These are phyloP conservation scores for Allacma fusca DNA, from an alignment of 2,888 invertebrate species.

Conservation along the genomic window DNA sequence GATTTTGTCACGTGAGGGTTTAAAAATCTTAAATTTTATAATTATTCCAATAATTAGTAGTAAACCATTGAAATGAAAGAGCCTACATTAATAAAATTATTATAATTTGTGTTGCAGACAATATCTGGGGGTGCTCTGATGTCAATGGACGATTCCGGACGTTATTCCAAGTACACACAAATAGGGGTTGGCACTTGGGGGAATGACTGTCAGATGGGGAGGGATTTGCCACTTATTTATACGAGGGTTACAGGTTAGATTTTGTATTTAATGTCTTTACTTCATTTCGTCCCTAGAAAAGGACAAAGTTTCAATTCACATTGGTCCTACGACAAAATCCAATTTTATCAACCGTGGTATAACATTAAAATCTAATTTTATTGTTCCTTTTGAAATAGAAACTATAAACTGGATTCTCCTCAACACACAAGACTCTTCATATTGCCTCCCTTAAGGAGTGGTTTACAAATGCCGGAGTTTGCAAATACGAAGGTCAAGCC, in stretches of 20 bases:
- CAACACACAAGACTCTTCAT: slow-evolving; percentile 37
- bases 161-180: slow-evolving; percentile 18
- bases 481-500: no score
- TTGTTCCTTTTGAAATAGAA: slow-evolving; percentile 28
- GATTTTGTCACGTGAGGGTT: slow-evolving; percentile 7
- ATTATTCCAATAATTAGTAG: no score
- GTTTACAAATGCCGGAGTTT: no score
- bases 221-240: slow-evolving; percentile 12
- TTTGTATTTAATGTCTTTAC: neutral
- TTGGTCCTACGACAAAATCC: no score
- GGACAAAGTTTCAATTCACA: no score
- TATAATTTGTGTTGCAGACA: slow-evolving; percentile 16
- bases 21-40: neutral
- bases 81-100: no score
- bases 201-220: slow-evolving; percentile 18
- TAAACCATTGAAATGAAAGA: no score
- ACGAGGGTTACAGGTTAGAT: slow-evolving; percentile 33
- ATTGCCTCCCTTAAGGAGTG: slow-evolving; percentile 30
- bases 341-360: no score
- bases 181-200: slow-evolving; percentile 42
- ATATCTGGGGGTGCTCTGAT: slow-evolving; percentile 26
- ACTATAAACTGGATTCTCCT: slow-evolving; percentile 29
- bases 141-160: slow-evolving; percentile 25
- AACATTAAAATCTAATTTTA: no score
- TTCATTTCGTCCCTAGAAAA: no score